Conservation (phyloP, 1,140 invertebrate species). For the Calliopsis andreniformis region DNA sequence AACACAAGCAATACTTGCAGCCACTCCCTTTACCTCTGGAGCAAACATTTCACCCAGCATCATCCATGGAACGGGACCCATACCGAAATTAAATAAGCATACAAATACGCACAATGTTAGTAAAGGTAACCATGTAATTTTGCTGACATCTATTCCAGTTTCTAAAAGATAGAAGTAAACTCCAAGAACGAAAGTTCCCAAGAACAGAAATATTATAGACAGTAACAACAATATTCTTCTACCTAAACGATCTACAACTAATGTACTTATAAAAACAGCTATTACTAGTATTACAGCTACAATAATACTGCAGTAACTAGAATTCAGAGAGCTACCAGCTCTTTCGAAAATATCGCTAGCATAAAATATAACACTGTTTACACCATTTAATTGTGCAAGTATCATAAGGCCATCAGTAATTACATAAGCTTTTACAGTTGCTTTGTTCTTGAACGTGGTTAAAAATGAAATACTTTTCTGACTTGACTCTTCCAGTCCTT, state of each 20-base stretch:
- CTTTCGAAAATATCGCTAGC: conserved; percentile 87
- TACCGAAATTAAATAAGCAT: conserved; percentile 88
- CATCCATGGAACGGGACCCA: conserved; percentile 91
- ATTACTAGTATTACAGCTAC: conserved; percentile 90
- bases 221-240: conserved; percentile 86
- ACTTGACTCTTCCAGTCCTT: conserved; percentile 82
- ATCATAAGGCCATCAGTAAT: conserved; percentile 91
- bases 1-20: conserved; percentile 86
- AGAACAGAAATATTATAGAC: conserved; percentile 84
- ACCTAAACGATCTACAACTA: conserved; percentile 90
- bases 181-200: conserved; percentile 84
- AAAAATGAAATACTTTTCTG: conserved; percentile 81
- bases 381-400: conserved; percentile 92
- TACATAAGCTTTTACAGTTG: conserved; percentile 85
- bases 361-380: conserved; percentile 94
- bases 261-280: conserved; percentile 85
- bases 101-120: conserved; percentile 88
- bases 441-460: conserved; percentile 83
- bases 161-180: conserved; percentile 85
- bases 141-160: conserved; percentile 76
- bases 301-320: conserved; percentile 85
- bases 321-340: conserved; percentile 83
- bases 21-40: conserved; percentile 89
- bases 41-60: conserved; percentile 89
- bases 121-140: conserved; percentile 88